A percentile compares a stretch with the other conserved stretches of the same genome.
phyloP scores from a whole-genome alignment of 2,113 vertebrate species.

The Ailuropoda melanoleuca region DNA sequence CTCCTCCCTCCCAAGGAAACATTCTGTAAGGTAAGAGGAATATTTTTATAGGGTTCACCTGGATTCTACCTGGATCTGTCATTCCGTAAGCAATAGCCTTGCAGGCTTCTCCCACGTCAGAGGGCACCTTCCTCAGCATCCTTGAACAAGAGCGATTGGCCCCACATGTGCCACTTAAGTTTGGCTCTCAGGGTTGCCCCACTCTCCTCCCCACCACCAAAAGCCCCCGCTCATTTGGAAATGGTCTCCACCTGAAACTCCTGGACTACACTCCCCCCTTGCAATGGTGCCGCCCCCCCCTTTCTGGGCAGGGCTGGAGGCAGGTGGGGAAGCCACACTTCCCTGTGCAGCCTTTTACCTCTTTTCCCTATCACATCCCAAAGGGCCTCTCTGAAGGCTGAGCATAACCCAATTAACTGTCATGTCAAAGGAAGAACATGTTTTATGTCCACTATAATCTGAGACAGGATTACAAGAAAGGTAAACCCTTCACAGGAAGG shows the following conservation, averaged over 20 bases:
- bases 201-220: background rate
- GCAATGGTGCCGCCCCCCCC: background rate
- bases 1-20: background rate
- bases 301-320: background rate
- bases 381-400: background rate
- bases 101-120: background rate
- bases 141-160: background rate
- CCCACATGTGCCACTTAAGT: too few relatives aligned
- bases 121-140: background rate
- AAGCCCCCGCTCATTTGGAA: background rate
- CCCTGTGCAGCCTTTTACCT: background rate
- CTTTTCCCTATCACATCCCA: background rate
- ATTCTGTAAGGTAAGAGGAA: background rate
- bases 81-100: background rate
- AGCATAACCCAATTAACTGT: background rate
- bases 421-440: background rate
- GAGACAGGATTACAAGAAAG: background rate
- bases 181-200: background rate
- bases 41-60: background rate
- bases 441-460: background rate
- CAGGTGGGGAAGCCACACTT: background rate
- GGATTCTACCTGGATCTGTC: background rate
- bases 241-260: background rate
- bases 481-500: background rate
- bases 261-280: rapidly evolving